Percentiles rank a stretch among this genome's conserved stretches.
Conservation (phyloP, 2,113 vertebrate species). For the Forbesichthys papilliferus region DNA sequence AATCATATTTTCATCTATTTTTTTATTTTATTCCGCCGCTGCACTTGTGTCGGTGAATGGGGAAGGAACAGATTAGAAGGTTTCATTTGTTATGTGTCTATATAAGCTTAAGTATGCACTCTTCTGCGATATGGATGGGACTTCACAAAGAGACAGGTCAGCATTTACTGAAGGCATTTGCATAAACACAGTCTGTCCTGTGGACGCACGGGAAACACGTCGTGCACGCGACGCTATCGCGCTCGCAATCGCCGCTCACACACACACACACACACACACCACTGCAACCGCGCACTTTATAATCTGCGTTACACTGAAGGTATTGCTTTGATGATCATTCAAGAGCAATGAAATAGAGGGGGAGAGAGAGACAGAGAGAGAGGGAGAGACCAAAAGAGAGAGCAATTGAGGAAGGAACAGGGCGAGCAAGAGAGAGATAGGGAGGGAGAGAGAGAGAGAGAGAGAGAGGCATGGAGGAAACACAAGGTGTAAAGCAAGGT, state of each 20-base stretch:
- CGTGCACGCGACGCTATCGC: conserved; percentile 3
- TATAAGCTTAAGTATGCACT: conserved; percentile 38
- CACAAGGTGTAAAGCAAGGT: too few relatives aligned
- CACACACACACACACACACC: conserved; percentile 17
- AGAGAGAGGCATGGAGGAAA: too few relatives aligned
- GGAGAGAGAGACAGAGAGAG: neutral
- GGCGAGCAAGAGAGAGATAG: too few relatives aligned
- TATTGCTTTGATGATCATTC: conserved; percentile 50
- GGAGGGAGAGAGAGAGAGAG: too few relatives aligned
- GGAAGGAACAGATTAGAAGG: conserved; percentile 24
- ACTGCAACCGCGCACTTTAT: conserved; percentile 35
- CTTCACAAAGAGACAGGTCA: conserved; percentile 52
- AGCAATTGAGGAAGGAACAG: neutral
- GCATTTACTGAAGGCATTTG: conserved; percentile 62
- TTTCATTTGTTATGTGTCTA: conserved; percentile 30
- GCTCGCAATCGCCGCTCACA: conserved; percentile 24
- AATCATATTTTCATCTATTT: too few relatives aligned
- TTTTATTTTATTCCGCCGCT: neutral
- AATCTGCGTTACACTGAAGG: conserved; percentile 51
- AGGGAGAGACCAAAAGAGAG: conserved; percentile 1
- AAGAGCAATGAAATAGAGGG: too few relatives aligned
- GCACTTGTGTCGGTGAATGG: neutral
- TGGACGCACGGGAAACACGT: conserved; percentile 36
- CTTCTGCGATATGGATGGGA: conserved; percentile 41
- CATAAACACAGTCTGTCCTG: conserved; percentile 54